Conservation (phyloP, 2,113 vertebrate species). For the Neogale vison region DNA sequence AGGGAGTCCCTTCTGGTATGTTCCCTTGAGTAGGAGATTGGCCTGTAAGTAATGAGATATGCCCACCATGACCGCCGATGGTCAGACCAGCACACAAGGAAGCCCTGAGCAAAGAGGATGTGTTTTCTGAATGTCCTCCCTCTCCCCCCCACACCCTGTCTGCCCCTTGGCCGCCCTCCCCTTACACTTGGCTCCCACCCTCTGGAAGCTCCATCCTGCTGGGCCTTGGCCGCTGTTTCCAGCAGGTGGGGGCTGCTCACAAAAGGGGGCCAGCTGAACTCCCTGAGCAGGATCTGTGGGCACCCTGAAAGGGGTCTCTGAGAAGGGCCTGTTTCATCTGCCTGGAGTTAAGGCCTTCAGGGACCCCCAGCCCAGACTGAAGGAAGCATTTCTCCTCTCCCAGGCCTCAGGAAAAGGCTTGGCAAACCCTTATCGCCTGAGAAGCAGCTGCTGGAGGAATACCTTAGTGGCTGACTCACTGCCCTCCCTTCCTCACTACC, state of each 20-base stretch:
- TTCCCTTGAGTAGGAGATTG: background rate
- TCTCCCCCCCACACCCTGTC: constrained; percentile 52
- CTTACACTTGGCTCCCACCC: constrained; percentile 80
- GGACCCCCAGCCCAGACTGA: background rate
- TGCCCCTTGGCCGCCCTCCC: constrained; percentile 86
- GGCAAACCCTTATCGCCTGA: constrained; percentile 75
- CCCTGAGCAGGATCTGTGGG: background rate
- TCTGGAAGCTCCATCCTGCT: constrained; percentile 82
- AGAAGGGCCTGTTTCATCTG: background rate
- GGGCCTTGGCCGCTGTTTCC: constrained; percentile 80
- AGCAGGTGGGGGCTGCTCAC: constrained; percentile 77
- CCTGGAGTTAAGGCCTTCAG: background rate
- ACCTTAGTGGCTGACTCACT: constrained; percentile 70
- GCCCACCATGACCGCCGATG: background rate
- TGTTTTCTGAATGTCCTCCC: constrained; percentile 60
- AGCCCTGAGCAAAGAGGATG: background rate
- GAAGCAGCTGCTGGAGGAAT: constrained; percentile 76
- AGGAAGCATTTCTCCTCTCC: constrained; percentile 30
- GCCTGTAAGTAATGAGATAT: background rate
- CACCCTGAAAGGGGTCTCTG: background rate
- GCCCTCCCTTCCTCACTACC: background rate
- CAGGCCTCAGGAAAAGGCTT: constrained; percentile 50
- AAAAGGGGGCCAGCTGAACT: background rate
- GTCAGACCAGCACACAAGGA: background rate
- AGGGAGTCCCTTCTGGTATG: background rate